phyloP scores from a whole-genome alignment of 2,113 vertebrate species.

The Hypanus sabinus region DNA sequence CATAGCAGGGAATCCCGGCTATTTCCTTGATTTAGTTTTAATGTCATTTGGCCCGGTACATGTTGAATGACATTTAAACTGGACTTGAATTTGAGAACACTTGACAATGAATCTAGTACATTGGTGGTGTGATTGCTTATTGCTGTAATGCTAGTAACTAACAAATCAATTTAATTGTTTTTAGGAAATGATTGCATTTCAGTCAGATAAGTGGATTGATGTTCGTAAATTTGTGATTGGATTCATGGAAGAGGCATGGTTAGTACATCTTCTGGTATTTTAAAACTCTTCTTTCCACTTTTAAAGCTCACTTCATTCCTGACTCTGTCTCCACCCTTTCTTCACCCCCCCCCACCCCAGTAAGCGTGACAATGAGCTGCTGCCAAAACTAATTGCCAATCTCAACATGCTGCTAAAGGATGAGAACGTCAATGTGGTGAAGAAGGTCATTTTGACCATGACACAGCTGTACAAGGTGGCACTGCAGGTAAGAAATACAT shows the following conservation, averaged over 20 bases:
- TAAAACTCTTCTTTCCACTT: background rate
- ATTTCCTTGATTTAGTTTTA: no score
- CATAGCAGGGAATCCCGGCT: no score
- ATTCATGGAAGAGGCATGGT: constrained; percentile 92
- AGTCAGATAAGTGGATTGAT: constrained; percentile 83
- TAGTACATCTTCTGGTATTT: constrained; percentile 42
- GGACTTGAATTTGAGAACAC: no score
- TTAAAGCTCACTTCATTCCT: background rate
- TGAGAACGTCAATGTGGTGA: constrained; percentile 89
- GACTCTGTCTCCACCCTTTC: background rate
- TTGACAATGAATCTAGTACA: background rate
- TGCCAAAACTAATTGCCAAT: constrained; percentile 80
- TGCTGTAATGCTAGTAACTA: background rate
- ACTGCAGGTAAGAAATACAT: constrained; percentile 62
- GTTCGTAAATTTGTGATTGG: constrained; percentile 88
- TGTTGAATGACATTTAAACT: no score
- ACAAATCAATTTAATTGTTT: background rate
- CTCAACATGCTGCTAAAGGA: constrained; percentile 86
- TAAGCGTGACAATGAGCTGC: constrained; percentile 84
- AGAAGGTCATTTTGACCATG: constrained; percentile 86
- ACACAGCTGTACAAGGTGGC: constrained; percentile 88
- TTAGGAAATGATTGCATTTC: constrained; percentile 87
- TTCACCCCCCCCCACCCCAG: constrained; percentile 47
- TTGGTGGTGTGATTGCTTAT: background rate
- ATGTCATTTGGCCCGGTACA: no score